Percentiles rank a stretch among this genome's conserved stretches.
Conservation (phyloP, 1,140 invertebrate genomes). For the Drosophila persimilis region DNA sequence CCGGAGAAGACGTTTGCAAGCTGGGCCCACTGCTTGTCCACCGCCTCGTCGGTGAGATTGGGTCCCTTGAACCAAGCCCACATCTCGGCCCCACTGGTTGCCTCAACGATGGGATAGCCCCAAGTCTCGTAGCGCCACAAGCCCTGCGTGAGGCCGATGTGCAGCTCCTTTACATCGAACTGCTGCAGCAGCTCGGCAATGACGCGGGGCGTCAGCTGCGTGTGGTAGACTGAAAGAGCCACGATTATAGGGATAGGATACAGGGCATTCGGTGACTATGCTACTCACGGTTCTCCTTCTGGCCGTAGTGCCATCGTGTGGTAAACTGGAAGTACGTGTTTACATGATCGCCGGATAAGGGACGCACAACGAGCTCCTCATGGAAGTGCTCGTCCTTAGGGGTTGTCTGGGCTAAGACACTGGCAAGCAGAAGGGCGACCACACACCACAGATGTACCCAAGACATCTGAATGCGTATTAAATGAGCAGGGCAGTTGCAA, state of each 20-base stretch:
- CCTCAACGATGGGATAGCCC: constrained; percentile 94
- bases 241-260: neutral
- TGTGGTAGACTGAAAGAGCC: constrained; percentile 87
- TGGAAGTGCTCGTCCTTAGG: constrained; percentile 86
- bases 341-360: constrained; percentile 89
- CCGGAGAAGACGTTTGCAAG: constrained; percentile 95
- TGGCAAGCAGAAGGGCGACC: neutral
- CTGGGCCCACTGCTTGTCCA: constrained; percentile 93
- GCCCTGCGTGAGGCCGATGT: constrained; percentile 95
- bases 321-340: constrained; percentile 95
- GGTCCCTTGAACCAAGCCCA: constrained; percentile 93
- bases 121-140: constrained; percentile 96
- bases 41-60: constrained; percentile 83
- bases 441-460: no score
- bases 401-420: neutral
- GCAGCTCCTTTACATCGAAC: constrained; percentile 94
- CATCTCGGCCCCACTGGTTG: constrained; percentile 95
- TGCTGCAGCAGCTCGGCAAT: constrained; percentile 94
- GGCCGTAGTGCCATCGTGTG: constrained; percentile 88
- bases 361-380: constrained; percentile 92
- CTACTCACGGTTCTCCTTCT: constrained; percentile 85
- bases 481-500: no score
- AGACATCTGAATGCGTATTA: no score
- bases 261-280: neutral
- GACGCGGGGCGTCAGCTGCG: constrained; percentile 94